phyloP scores from a whole-genome alignment of 1,140 invertebrate species.

The Pygmarrhopalites habei region DNA sequence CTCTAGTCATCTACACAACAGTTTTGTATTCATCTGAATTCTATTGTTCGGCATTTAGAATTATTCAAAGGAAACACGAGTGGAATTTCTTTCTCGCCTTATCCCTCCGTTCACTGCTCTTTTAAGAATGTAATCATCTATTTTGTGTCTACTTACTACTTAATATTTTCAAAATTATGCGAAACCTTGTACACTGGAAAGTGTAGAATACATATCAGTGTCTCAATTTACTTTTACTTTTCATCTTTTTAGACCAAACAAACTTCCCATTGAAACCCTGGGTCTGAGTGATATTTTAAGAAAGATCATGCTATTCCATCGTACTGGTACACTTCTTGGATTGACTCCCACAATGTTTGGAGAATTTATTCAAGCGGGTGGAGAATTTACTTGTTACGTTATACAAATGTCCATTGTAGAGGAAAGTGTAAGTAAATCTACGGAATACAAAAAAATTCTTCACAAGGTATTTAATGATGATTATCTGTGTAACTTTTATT shows the following conservation, averaged over 20 bases:
- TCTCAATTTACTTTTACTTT: neutral
- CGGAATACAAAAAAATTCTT: no score
- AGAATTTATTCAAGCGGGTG: slow-evolving; percentile 45
- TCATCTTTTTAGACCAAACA: slow-evolving; percentile 19
- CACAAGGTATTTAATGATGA: no score
- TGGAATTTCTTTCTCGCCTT: slow-evolving; percentile 58
- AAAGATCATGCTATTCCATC: slow-evolving; percentile 58
- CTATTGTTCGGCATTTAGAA: no score
- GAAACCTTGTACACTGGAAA: neutral
- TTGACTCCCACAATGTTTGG: slow-evolving; percentile 47
- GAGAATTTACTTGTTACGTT: slow-evolving; percentile 64
- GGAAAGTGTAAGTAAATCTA: slow-evolving; percentile 59
- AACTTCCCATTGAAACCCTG: slow-evolving; percentile 48
- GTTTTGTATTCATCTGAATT: no score
- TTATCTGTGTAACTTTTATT: no score
- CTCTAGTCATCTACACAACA: no score
- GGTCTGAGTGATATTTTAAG: slow-evolving; percentile 60
- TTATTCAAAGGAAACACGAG: slow-evolving; percentile 52
- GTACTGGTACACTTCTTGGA: slow-evolving; percentile 43
- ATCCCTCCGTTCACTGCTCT: slow-evolving; percentile 30
- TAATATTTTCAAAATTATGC: neutral
- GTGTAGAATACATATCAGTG: neutral
- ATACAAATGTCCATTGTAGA: slow-evolving; percentile 63
- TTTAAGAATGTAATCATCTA: slow-evolving; percentile 26
- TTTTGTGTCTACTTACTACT: neutral